Conservation (phyloP, 2,113 vertebrate genomes). For the Xyrauchen texanus region DNA sequence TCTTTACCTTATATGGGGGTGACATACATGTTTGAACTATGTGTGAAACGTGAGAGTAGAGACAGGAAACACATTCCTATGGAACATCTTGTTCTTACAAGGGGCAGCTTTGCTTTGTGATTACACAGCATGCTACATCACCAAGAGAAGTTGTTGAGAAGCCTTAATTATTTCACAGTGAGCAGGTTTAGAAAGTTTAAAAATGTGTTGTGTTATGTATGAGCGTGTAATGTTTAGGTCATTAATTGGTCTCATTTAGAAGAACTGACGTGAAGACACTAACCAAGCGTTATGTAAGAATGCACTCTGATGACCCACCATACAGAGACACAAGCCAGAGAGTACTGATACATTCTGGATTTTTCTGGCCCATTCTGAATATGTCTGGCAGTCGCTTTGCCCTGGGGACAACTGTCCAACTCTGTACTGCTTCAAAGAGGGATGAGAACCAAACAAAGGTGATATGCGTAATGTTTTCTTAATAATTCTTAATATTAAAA, state of each 20-base stretch:
- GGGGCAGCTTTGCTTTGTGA: too few species aligned
- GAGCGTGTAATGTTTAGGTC: neutral
- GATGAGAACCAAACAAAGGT: too few species aligned
- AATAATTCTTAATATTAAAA: too few species aligned
- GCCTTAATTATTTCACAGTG: too few species aligned
- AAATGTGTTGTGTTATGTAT: neutral
- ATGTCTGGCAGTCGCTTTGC: neutral
- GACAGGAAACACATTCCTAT: too few species aligned
- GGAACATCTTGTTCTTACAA: too few species aligned
- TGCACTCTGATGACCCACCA: conserved; percentile 9
- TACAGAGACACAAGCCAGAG: neutral
- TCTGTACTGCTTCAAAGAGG: neutral
- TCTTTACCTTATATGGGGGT: too few species aligned
- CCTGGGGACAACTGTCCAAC: neutral
- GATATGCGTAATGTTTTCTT: too few species aligned
- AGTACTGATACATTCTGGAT: neutral
- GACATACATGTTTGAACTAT: too few species aligned
- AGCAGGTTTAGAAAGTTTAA: neutral
- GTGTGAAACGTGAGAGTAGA: too few species aligned
- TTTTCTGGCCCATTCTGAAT: neutral
- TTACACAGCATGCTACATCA: too few species aligned
- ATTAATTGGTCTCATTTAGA: neutral
- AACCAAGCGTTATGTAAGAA: neutral
- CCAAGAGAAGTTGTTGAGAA: too few species aligned
- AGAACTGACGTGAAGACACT: neutral